These are phyloP conservation scores for Stenoptilia bipunctidactyla DNA, from an alignment of 2,888 invertebrate species.

Conservation along the genomic window DNA sequence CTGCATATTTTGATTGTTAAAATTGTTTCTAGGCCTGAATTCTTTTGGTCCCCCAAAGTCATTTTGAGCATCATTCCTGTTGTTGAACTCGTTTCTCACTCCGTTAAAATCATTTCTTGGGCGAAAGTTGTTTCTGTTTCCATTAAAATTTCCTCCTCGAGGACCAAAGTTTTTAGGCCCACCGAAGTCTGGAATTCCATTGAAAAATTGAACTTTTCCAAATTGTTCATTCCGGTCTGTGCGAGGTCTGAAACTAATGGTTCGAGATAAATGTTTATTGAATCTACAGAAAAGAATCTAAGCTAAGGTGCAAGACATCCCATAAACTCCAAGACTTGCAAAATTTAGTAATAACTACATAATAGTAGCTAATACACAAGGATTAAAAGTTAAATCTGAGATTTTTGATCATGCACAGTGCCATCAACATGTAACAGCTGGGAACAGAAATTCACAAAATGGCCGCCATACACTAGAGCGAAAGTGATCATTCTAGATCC, in stretches of 20 bases:
- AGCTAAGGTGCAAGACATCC: too few relatives aligned
- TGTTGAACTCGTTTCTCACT: slow-evolving; percentile 51
- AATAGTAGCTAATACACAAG: too few relatives aligned
- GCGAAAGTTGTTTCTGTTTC: slow-evolving; percentile 53
- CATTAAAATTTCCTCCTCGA: slow-evolving; percentile 45
- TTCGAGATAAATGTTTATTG: not conserved
- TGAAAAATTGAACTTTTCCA: slow-evolving; percentile 67
- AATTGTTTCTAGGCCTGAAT: slow-evolving; percentile 53
- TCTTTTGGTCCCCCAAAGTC: slow-evolving; percentile 65
- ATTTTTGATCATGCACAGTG: too few relatives aligned
- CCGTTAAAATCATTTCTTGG: slow-evolving; percentile 64
- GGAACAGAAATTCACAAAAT: slow-evolving; percentile 61
- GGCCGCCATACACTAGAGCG: slow-evolving; percentile 37
- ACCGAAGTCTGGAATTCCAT: slow-evolving; percentile 57
- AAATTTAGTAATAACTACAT: too few relatives aligned
- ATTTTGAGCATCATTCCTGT: slow-evolving; percentile 45
- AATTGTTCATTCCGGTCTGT: slow-evolving; percentile 76
- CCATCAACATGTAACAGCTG: slow-evolving; percentile 45
- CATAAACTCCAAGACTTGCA: too few relatives aligned
- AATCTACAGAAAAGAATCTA: too few relatives aligned
- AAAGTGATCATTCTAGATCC: too few relatives aligned
- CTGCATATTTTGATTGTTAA: slow-evolving; percentile 38
- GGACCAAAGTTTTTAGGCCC: slow-evolving; percentile 64
- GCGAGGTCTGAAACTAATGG: slow-evolving; percentile 69
- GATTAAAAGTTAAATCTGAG: too few relatives aligned